Base-by-base conservation (phyloP, 2,888 invertebrate genomes). In the Piscicola geometra region DNA sequence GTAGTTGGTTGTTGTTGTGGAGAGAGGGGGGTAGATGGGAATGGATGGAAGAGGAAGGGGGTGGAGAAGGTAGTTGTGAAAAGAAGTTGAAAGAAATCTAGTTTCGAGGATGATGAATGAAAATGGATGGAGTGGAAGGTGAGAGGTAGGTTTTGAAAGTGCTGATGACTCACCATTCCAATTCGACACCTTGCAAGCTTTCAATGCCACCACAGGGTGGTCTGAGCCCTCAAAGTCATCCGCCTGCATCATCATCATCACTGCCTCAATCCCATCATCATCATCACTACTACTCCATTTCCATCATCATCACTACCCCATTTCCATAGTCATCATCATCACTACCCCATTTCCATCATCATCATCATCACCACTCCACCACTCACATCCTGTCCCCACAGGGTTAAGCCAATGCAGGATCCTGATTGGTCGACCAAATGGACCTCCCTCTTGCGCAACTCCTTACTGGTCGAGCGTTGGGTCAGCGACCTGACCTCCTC, bases 391-490 rank as follows among this genome's bases (percentile, higher is more conserved):
- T 87, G 88, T 1, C 93, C 94, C 99, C 99, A 99, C 0, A 99
- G 85, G 0, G 96, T 95, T 1, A 97, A 83, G n/a, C 86, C 86
- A 83, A 91, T 90, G 77, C 91, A 90, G 56, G 90, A 89, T 75
- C 90, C 90, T 25, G 92, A 90, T 78, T 90, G 89, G 86, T 99
- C 99, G 0, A 98, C 91, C 2, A 99, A 84, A 1, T 89, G 89
- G 2, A 98, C 81, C 79, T 98, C 97, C 75, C 94, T 89, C 84
- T 99, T 99, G 81, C 90, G 91, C 74, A 97, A 87, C 83, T 96
- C 92, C 82, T 90, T 90, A 76, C 93, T 91, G 0, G 92, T 90
- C 74, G 89, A 89, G 81, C 88, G 90, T 0, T 92, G 90, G 1
- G 89, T 89, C 32, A 98, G 88, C 1, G 89, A 89, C 81, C 89